phyloP scores from a whole-genome alignment of 2,888 invertebrate genomes.

The Toxonevra muliebris region DNA sequence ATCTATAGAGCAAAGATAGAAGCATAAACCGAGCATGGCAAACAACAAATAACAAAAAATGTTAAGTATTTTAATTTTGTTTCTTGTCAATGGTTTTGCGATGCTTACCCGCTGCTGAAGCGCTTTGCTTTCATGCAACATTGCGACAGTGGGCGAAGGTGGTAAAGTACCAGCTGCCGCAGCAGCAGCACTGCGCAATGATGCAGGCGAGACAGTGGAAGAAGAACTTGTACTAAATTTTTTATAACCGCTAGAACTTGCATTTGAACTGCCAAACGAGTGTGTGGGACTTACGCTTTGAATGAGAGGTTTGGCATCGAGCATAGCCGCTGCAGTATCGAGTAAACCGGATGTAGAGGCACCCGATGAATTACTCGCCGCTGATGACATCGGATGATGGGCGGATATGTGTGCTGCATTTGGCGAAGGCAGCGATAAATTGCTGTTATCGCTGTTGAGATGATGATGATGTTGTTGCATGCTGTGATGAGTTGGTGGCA shows the following conservation, averaged over 20 bases:
- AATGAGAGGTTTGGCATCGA: constrained; percentile 71
- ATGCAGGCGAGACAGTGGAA: constrained; percentile 39
- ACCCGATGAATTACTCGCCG: constrained; percentile 66
- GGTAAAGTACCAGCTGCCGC: constrained; percentile 47
- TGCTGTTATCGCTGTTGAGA: constrained; percentile 51
- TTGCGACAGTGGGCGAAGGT: constrained; percentile 53
- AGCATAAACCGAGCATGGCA: constrained; percentile 16
- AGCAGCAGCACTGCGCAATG: constrained; percentile 46
- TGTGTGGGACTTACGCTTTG: constrained; percentile 82
- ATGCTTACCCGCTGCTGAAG: constrained; percentile 90
- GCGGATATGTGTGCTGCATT: constrained; percentile 49
- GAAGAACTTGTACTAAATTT: constrained; percentile 38
- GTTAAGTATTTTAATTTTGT: constrained; percentile 6
- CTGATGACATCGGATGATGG: constrained; percentile 55
- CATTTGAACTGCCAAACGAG: constrained; percentile 34
- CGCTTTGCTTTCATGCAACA: constrained; percentile 70
- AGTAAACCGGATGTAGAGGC: constrained; percentile 67
- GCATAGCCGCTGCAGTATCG: constrained; percentile 71
- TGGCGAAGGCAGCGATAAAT: constrained; percentile 42
- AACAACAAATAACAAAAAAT: constrained; percentile 18
- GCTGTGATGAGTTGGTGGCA: constrained; percentile 49
- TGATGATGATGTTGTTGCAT: constrained; percentile 66
- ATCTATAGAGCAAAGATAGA: too few species aligned
- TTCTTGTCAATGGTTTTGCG: constrained; percentile 11
- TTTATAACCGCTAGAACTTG: constrained; percentile 30